Evolutionary conservation across 2,888 invertebrate species (phyloP), one percentile per base, ranked within the genome.

Genomic region (Belgica antarctica): DNA sequence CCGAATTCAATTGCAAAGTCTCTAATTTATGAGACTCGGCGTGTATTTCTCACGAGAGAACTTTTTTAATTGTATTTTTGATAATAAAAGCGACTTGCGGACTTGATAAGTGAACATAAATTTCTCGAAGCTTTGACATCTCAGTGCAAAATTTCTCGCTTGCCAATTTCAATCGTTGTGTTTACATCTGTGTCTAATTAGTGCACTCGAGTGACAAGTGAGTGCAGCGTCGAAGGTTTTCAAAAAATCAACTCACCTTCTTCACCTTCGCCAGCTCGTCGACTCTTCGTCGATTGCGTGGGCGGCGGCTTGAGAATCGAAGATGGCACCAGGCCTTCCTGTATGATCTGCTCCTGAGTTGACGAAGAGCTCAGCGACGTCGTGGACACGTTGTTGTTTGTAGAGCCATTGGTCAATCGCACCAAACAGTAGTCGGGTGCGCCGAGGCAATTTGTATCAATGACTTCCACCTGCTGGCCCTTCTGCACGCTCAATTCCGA

Each of bases 381-480:
- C 36, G 61, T 61, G 8, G 70, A 70, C 25, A 70, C 31, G 57
- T 68, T 68, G 47, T 68, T 68, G 59, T 59, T 59, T 22, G 61
- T 36, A 25, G 61, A 61, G 17, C 19, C 41, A 28, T 70, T 70
- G 2, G 70, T 79, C 78, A 87, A 83, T 71, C 89, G 84, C 73
- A 89, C 89, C 76, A 89, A 78, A 83, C 89, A 89, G 82, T 85
- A 89, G 75, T 89, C 88, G 71, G 86, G 82, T 75, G 88, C 81
- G 74, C 85, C 82, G 72, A 85, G 81, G 76, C 88, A 87, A 72
- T 87, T 83, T 10, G 70, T 70, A 78, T 96, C 95, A 73, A 96
- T 82, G 73, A 96, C 89, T 78, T 96, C 96, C 72, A 96, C 95
- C 81, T 95, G 95, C 81, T 95, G 95, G 24, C 96, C 96, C 79